Base-by-base conservation (phyloP, 37 sponge, comb jelly and placozoan genomes). In the Beroe forskalii region DNA sequence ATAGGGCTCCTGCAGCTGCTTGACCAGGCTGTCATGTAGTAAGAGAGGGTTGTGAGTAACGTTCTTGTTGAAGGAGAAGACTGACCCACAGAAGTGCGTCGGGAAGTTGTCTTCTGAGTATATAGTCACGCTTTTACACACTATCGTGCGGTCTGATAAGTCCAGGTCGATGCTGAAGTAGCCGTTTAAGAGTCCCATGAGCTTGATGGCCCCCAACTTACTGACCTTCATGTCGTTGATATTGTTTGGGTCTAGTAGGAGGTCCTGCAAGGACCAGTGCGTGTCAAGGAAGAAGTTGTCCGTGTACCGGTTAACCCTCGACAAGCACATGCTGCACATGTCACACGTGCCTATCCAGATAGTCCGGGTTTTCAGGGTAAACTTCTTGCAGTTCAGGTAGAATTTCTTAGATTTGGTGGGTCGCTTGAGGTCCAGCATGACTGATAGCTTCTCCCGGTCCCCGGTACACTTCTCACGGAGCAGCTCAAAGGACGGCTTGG, bases 231-330 rank as follows among this genome's bases (percentile, higher is more conserved):
- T 35, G 14, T 72, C 75, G 17, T 20, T 9, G 39, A 8, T 33
- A 4, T 63, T 24, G 40, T 72, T 39, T 17, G 22, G 23, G 12
- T 72, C 40, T 22, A 72, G 14, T 6, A 72, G 75, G 39, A 72
- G 75, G 39, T 72, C 75, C 6, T 72, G 33, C 6, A 72, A 39
- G 35, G 75, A 72, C 75, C 75, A 72, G 75, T 72, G 75, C 1
- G 75, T 72, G 39, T 32, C 75, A 23, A 72, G 75, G 39, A 72
- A 72, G 75, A 72, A 72, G 31, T 72, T 72, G 40, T 72, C 75
- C 22, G 75, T 72, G 75, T 72, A 72, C 39, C 30, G 28, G 23
- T 35, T 72, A 19, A 72, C 30, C 39, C 30, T 32, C 39, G 75
- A 72, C 6, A 72, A 17, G 22, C 39, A 72, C 6, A 72, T 22